Evolutionary conservation across 2,113 vertebrate genomes (phyloP).

Genomic region (Neotoma lepida): DNA sequence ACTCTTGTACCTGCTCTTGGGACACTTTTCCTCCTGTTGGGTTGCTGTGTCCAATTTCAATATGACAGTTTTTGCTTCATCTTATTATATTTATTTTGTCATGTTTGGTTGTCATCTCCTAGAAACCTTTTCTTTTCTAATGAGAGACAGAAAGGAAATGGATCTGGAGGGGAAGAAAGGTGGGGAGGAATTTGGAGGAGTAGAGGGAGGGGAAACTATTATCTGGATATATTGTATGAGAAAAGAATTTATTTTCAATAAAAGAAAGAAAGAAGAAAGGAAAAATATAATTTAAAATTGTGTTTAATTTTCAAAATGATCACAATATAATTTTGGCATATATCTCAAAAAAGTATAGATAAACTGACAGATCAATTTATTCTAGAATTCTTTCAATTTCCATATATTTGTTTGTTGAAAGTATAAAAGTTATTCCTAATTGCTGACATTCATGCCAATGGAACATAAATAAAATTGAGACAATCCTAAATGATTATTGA

Average conservation of each 20-base stretch:
- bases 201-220: neutral
- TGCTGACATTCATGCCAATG: neutral
- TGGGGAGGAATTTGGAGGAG: neutral
- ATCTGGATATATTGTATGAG: neutral
- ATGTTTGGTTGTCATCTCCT: neutral
- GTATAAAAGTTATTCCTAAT: neutral
- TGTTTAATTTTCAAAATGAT: neutral
- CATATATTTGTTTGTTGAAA: constrained; percentile 21
- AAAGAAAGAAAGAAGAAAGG: too few species aligned
- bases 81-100: neutral
- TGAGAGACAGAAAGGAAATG: neutral
- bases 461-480: constrained; percentile 6
- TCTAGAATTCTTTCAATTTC: neutral
- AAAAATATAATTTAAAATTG: neutral
- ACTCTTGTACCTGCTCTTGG: neutral
- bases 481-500: neutral
- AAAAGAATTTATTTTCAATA: neutral
- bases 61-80: neutral
- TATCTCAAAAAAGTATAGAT: constrained; percentile 29
- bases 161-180: neutral
- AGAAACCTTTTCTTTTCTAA: neutral
- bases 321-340: neutral
- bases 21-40: neutral
- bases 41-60: neutral
- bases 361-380: neutral